phyloP scores from a whole-genome alignment of 2,113 vertebrate species.

The Ariopsis seemanni region DNA sequence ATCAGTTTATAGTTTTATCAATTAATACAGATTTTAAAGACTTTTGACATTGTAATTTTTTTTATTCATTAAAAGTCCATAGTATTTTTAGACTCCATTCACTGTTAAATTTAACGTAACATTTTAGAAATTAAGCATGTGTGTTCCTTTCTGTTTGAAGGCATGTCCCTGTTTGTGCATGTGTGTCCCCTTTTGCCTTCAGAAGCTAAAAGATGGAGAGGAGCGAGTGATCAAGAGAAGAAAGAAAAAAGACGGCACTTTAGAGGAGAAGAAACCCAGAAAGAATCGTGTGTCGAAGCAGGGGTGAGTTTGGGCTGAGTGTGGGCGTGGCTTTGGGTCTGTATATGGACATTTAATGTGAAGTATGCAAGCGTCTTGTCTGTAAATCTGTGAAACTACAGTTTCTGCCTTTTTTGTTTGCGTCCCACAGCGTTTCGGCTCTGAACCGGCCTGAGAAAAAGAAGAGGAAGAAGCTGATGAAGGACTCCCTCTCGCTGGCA shows the following conservation, averaged over 20 bases:
- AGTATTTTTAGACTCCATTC: not conserved
- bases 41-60: no score
- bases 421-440: constrained; percentile 76
- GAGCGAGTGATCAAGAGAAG: constrained; percentile 88
- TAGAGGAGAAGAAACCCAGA: constrained; percentile 92
- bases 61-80: not conserved
- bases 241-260: constrained; percentile 86
- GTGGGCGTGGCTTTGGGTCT: not conserved
- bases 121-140: not conserved
- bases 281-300: constrained; percentile 89
- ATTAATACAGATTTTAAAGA: no score
- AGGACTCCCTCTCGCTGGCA: constrained; percentile 88
- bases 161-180: not conserved
- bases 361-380: not conserved
- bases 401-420: not conserved
- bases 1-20: no score
- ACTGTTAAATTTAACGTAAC: not conserved
- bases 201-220: constrained; percentile 89
- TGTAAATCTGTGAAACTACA: not conserved
- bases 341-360: not conserved
- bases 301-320: constrained; percentile 74
- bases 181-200: not conserved
- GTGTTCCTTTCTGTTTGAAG: not conserved
- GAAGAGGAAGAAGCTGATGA: constrained; percentile 93
- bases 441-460: constrained; percentile 96